Evolutionary conservation across 64 coral and sea anemone genomes (phyloP).

Genomic region (Actinia equina): DNA sequence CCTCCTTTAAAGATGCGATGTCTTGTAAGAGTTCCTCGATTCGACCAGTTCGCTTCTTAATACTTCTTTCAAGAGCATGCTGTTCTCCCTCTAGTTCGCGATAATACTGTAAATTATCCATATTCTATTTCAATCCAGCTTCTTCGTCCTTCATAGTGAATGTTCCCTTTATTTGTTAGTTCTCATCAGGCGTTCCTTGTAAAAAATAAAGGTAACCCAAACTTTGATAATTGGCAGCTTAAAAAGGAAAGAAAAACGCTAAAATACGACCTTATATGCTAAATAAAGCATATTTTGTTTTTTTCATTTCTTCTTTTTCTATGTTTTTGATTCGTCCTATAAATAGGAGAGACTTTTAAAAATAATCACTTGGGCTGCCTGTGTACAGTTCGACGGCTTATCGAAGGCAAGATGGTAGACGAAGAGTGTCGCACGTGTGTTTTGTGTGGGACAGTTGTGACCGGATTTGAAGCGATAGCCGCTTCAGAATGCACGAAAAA

Average conservation of each 20-base stretch:
- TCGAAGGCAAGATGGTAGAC: constrained; percentile 46
- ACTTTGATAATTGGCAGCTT: too few relatives aligned
- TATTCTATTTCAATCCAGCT: background rate
- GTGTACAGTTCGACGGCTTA: background rate
- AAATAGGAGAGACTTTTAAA: too few relatives aligned
- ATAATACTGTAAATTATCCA: background rate
- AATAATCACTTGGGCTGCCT: background rate
- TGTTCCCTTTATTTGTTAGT: too few relatives aligned
- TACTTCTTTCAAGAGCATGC: background rate
- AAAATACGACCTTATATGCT: too few relatives aligned
- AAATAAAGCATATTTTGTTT: too few relatives aligned
- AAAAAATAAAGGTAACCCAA: too few relatives aligned
- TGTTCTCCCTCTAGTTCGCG: background rate
- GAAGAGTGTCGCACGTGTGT: constrained; percentile 4
- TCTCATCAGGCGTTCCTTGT: too few relatives aligned
- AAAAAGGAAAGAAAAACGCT: too few relatives aligned
- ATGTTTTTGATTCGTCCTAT: too few relatives aligned
- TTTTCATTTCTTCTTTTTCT: too few relatives aligned
- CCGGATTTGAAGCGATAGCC: constrained; percentile 76
- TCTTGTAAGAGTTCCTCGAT: background rate
- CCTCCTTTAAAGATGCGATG: background rate
- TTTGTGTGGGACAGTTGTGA: constrained; percentile 80
- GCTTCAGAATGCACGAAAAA: constrained; percentile 78
- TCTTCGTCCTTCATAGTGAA: too few relatives aligned
- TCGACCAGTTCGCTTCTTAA: background rate